These are phyloP conservation scores for Pandemis cinnamomeana DNA, from an alignment of 2,888 invertebrate species.

Conservation along the genomic window DNA sequence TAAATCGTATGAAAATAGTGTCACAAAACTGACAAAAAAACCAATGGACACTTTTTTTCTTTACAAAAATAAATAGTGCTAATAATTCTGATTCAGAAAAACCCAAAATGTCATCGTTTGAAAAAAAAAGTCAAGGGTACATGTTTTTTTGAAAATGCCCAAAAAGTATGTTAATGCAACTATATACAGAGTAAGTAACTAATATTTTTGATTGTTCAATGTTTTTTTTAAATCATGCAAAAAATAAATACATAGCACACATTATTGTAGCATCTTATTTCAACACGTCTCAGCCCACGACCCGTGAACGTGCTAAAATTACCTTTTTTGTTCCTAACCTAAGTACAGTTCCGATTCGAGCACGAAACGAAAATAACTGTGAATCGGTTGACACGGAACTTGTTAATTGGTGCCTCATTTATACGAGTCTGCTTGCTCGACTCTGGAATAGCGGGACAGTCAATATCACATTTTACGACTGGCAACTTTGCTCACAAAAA, in stretches of 20 bases:
- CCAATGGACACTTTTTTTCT: too few relatives aligned
- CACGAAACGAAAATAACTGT: conserved; percentile 69
- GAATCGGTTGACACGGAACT: conserved; percentile 66
- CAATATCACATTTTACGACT: conserved; percentile 58
- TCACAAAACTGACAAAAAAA: too few relatives aligned
- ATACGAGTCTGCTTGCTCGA: conserved; percentile 58
- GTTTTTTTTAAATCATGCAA: not conserved
- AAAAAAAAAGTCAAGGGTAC: too few relatives aligned
- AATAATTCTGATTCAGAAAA: too few relatives aligned
- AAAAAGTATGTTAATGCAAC: too few relatives aligned
- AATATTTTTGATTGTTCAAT: too few relatives aligned
- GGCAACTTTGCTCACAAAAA: conserved; percentile 56
- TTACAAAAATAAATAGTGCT: too few relatives aligned
- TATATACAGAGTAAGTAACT: too few relatives aligned
- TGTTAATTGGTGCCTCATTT: conserved; percentile 78
- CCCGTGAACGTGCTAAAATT: conserved; percentile 42
- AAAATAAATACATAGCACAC: not conserved
- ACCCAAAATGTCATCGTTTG: too few relatives aligned
- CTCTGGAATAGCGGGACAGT: conserved; percentile 62
- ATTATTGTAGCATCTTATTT: not conserved
- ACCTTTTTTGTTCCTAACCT: conserved; percentile 56
- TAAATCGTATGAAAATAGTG: too few relatives aligned
- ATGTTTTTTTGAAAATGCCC: too few relatives aligned
- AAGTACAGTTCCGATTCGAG: conserved; percentile 42
- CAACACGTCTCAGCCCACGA: conserved; percentile 26